Conservation (phyloP, 1,140 invertebrate species). For the Carcinoscorpius rotundicauda region DNA sequence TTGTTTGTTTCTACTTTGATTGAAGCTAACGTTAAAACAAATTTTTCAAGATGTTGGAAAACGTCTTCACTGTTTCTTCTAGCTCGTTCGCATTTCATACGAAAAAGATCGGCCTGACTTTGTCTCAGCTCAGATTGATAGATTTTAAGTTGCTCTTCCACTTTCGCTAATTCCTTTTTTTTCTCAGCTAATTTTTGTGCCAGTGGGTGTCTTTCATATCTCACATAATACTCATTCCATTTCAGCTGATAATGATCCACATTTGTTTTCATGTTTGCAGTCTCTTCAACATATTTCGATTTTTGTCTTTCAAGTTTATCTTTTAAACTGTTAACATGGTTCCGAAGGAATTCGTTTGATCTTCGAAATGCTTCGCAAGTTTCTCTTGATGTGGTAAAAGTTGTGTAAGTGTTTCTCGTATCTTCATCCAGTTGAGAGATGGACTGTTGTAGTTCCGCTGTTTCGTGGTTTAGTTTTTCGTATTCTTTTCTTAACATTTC, state of each 20-base stretch:
- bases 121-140: conserved; percentile 4
- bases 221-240: conserved; percentile 9
- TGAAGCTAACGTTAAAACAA: too few relatives aligned
- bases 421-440: too few relatives aligned
- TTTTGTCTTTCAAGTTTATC: neutral
- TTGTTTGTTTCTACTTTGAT: too few relatives aligned
- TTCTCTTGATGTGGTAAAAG: too few relatives aligned
- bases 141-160: neutral
- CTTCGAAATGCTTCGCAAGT: too few relatives aligned
- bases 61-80: conserved; percentile 10
- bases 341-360: too few relatives aligned
- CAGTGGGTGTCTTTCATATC: conserved; percentile 1
- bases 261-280: conserved; percentile 1
- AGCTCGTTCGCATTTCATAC: conserved; percentile 11
- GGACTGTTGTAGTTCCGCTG: too few relatives aligned
- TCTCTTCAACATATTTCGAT: neutral
- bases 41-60: too few relatives aligned
- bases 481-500: too few relatives aligned
- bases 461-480: too few relatives aligned
- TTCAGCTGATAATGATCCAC: neutral
- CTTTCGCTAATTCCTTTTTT: neutral
- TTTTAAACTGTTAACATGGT: too few relatives aligned
- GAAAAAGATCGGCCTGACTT: conserved; percentile 9
- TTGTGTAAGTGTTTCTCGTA: too few relatives aligned
- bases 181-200: conserved; percentile 4